These are phyloP conservation scores for Centropus bengalensis DNA, from an alignment of 2,113 vertebrate species.

Conservation along the genomic window DNA sequence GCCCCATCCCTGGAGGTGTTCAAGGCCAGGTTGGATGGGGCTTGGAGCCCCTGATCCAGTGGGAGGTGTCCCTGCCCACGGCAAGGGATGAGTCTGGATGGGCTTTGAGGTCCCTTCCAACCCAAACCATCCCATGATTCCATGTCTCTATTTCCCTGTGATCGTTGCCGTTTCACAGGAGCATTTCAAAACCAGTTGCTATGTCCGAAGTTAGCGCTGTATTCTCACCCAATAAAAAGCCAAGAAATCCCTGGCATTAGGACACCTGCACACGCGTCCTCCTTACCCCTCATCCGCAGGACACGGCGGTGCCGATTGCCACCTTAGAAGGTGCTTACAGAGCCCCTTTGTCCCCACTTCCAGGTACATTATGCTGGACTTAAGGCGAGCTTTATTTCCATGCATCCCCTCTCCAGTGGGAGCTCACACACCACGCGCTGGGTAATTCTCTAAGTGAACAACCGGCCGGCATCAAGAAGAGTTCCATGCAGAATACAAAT, in stretches of 20 bases:
- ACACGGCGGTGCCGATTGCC: constrained; percentile 53
- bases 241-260: constrained; percentile 54
- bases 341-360: constrained; percentile 65
- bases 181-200: constrained; percentile 31
- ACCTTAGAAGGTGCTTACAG: constrained; percentile 42
- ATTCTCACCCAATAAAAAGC: constrained; percentile 35
- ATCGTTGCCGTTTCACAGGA: not conserved
- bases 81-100: too few relatives aligned
- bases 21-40: too few relatives aligned
- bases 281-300: constrained; percentile 20
- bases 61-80: too few relatives aligned
- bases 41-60: too few relatives aligned
- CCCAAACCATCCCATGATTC: too few relatives aligned
- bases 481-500: constrained; percentile 78
- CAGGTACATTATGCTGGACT: constrained; percentile 68
- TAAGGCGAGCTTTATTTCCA: constrained; percentile 69
- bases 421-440: constrained; percentile 66
- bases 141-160: not conserved
- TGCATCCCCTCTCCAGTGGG: constrained; percentile 68
- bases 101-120: too few relatives aligned
- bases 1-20: too few relatives aligned
- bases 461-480: constrained; percentile 62
- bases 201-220: not conserved
- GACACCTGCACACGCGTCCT: constrained; percentile 36
- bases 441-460: constrained; percentile 65